Evolutionary conservation across 2,797 vertebrate species (phyloP).

Genomic region (Oophaga sylvatica): DNA sequence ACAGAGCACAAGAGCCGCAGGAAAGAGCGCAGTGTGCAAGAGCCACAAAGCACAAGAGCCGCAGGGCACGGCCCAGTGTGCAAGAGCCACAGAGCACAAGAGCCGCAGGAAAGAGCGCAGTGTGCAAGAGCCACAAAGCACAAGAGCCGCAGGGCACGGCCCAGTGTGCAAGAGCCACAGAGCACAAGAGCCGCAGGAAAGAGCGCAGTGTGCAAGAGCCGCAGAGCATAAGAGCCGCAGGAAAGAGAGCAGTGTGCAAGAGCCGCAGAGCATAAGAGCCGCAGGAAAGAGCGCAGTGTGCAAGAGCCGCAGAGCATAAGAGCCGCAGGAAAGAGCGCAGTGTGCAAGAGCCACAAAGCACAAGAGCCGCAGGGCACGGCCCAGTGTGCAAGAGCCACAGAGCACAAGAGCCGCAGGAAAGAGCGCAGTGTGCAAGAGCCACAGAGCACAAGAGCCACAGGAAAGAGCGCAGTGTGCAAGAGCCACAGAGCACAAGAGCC

Average conservation of each 20-base stretch:
- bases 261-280: too few species aligned
- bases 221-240: too few species aligned
- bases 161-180: background rate
- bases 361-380: background rate
- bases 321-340: background rate
- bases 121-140: background rate
- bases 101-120: background rate
- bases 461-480: background rate
- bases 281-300: background rate
- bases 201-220: background rate
- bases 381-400: background rate
- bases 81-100: background rate
- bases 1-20: too few species aligned
- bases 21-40: too few species aligned
- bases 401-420: background rate
- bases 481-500: background rate
- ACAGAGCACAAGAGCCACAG: background rate
- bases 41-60: background rate
- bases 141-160: background rate
- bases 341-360: background rate
- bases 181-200: background rate
- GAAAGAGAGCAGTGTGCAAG: background rate
- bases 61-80: too few species aligned
- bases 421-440: background rate
- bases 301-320: too few species aligned